Percentiles rank a stretch among this genome's conserved stretches.
Evolutionary conservation across 2,113 vertebrate species (phyloP).

Genomic region (Elephantulus edwardii): DNA sequence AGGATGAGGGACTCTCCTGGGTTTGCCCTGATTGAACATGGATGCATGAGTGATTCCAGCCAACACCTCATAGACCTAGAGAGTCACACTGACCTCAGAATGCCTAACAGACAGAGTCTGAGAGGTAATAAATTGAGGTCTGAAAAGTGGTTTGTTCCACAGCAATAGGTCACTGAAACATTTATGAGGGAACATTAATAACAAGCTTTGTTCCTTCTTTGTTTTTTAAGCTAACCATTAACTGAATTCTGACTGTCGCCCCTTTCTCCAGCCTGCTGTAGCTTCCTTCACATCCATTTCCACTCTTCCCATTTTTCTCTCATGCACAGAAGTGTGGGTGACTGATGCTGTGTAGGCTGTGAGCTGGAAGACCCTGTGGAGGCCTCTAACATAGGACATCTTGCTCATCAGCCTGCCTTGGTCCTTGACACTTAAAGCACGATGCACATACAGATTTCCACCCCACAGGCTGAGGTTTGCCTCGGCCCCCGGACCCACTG

Average conservation of each 20-base stretch:
- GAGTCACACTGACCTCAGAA: not conserved
- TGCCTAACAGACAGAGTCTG: not conserved
- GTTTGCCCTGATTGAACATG: not conserved
- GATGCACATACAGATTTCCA: not conserved
- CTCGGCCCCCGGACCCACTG: not conserved
- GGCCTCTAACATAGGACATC: not conserved
- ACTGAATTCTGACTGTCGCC: not conserved
- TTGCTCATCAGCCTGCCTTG: not conserved
- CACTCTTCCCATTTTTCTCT: not conserved
- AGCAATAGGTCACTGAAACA: not conserved
- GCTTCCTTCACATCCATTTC: not conserved
- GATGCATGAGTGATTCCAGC: not conserved
- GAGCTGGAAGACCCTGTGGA: not conserved
- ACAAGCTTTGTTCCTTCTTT: not conserved
- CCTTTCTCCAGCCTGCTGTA: not conserved
- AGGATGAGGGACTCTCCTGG: not conserved
- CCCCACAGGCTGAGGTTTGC: not conserved
- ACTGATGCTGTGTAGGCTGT: not conserved
- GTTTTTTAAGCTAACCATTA: not conserved
- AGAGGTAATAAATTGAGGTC: not conserved
- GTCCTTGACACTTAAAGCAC: not conserved
- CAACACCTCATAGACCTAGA: not conserved
- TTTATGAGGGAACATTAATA: not conserved
- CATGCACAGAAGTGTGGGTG: not conserved
- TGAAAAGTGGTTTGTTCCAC: not conserved